A percentile compares a stretch with the other conserved stretches of the same genome.
Evolutionary conservation across 2,113 vertebrate species (phyloP).

Genomic region (Pachyramphus minor): DNA sequence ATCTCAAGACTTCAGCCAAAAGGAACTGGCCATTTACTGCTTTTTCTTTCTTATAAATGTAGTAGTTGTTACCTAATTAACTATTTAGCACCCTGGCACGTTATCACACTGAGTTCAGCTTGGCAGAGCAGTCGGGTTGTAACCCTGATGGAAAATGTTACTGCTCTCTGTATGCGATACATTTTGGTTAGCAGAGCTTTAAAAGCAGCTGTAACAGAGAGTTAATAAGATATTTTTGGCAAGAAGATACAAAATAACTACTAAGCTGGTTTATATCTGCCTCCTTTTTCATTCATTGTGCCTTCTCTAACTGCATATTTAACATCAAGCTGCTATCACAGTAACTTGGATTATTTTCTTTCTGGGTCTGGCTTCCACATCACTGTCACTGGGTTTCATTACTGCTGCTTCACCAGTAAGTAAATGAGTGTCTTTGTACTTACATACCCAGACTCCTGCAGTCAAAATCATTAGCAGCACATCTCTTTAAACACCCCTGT

Average conservation of each 20-base stretch:
- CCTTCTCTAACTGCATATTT: background rate
- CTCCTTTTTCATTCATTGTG: constrained; percentile 16
- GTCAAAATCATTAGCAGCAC: background rate
- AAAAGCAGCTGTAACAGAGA: background rate
- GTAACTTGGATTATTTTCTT: background rate
- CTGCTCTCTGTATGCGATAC: background rate
- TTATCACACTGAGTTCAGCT: background rate
- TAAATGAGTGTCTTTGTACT: background rate
- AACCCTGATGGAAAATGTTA: background rate
- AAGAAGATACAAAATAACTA: background rate
- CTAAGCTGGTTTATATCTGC: constrained; percentile 24
- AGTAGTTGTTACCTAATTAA: background rate
- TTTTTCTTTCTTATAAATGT: background rate
- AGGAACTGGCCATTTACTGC: background rate
- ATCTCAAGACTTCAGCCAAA: background rate
- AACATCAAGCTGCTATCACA: background rate
- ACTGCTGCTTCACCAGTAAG: background rate
- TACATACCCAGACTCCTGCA: background rate
- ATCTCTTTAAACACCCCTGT: background rate
- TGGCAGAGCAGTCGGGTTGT: background rate
- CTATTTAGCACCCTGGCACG: background rate
- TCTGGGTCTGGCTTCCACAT: background rate
- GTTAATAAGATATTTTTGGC: background rate
- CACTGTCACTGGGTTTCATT: background rate
- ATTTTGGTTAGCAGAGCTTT: constrained; percentile 9